A percentile compares a stretch with the other conserved stretches of the same genome.
These are phyloP conservation scores for Neolamprologus hecqui DNA, from an alignment of 2,113 vertebrate species.

Conservation along the genomic window DNA sequence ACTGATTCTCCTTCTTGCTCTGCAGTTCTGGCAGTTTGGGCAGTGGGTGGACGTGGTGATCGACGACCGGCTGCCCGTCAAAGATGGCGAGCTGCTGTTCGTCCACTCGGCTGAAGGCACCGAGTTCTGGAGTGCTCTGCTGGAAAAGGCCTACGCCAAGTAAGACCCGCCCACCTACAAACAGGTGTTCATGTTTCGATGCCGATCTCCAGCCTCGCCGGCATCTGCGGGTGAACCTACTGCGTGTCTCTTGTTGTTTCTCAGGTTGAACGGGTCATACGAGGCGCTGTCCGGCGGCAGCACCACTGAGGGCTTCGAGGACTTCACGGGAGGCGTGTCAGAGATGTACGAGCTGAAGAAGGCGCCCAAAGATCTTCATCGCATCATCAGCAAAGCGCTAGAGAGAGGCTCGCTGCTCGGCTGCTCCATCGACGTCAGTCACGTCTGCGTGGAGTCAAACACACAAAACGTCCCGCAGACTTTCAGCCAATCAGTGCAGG, in stretches of 20 bases:
- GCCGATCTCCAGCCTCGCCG: too few species aligned
- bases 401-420: constrained; percentile 81
- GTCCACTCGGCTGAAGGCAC: constrained; percentile 63
- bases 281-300: constrained; percentile 82
- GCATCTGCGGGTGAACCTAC: background rate
- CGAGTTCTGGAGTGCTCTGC: constrained; percentile 67
- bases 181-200: background rate
- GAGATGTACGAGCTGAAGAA: constrained; percentile 78
- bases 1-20: background rate
- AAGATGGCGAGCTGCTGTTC: constrained; percentile 65
- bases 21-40: constrained; percentile 71
- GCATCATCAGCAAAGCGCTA: constrained; percentile 78
- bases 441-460: background rate
- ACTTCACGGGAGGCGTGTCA: constrained; percentile 83
- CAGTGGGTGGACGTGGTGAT: constrained; percentile 72
- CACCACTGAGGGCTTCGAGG: constrained; percentile 86
- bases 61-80: constrained; percentile 64
- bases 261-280: constrained; percentile 81
- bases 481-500: background rate
- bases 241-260: background rate
- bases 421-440: constrained; percentile 79
- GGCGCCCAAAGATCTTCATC: constrained; percentile 69
- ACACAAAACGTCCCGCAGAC: background rate
- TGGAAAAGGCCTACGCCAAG: constrained; percentile 68
- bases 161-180: constrained; percentile 13